Conservation (phyloP, 2,888 invertebrate genomes). For the Thymelicus sylvestris region DNA sequence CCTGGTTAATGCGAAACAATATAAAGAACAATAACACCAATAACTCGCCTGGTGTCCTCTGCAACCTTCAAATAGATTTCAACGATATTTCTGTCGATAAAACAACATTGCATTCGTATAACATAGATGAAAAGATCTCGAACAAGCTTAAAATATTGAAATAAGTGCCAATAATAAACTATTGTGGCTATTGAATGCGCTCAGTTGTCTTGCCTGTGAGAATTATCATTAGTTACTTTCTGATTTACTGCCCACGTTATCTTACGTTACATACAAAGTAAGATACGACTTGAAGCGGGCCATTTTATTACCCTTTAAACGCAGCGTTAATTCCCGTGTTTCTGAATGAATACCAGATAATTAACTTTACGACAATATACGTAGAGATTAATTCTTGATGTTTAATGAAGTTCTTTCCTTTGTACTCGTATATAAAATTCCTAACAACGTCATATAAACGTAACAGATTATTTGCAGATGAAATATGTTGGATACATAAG, state of each 20-base stretch:
- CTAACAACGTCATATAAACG: neutral
- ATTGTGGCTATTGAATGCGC: constrained; percentile 23
- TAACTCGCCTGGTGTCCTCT: constrained; percentile 71
- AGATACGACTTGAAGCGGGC: constrained; percentile 15
- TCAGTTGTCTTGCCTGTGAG: constrained; percentile 25
- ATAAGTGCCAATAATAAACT: constrained; percentile 31
- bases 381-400: constrained; percentile 8
- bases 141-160: constrained; percentile 27
- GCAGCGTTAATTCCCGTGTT: constrained; percentile 12
- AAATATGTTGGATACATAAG: neutral
- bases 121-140: constrained; percentile 16
- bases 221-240: constrained; percentile 24
- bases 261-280: constrained; percentile 25
- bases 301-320: constrained; percentile 18
- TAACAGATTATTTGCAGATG: neutral
- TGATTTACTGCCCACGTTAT: constrained; percentile 22
- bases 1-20: constrained; percentile 15
- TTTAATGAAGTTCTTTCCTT: neutral
- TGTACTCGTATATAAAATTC: neutral
- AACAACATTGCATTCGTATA: constrained; percentile 42
- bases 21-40: constrained; percentile 15
- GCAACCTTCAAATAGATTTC: constrained; percentile 66
- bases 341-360: constrained; percentile 12
- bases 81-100: constrained; percentile 74
- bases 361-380: constrained; percentile 14